Base-by-base conservation (phyloP, 2,113 vertebrate genomes). In the Myotis brandtii region DNA sequence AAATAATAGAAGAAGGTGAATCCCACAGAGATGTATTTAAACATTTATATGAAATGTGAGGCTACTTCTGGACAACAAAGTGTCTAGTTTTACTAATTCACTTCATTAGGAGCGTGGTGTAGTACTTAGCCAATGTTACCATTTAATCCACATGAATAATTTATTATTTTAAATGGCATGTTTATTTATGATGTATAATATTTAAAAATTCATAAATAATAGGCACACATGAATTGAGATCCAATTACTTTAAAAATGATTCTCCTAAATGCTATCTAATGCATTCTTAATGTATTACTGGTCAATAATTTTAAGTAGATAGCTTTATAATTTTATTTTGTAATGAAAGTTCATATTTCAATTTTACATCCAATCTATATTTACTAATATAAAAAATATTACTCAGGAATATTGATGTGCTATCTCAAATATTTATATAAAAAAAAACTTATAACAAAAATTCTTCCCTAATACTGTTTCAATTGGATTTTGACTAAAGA, bases 191-290 rank as follows among this genome's bases (percentile, higher is more conserved):
- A 98, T 93, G 88, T 98, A 93, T 85, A 97, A 96, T 97, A 95
- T 93, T 98, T 98, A 98, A 98, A 98, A 97, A 97, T 98, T 97
- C 95, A 98, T 98, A 98, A 98, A 98, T 97, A 98, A 93, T 97
- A 97, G 93, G 23, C 76, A 95, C 97, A 87, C 81, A 97, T 98
- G 96, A 98, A 98, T 96, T 97, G 94, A 97, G 70, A 92, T 97
- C 73, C 91, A 98, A 96, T 97, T 98, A 98, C 73, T 95, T 98
- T 97, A 97, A 97, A 96, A 95, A 97, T 89, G 89, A 94, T 91
- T 89, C 97, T 94, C 37, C 50, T 80, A 93, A 98, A 97, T 96
- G 80, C 23, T 97, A 79, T 84, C 86, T 96, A 98, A 64, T 97
- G 40, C 64, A 96, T 97, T 95, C 79, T 89, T 98, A 97, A 98